These are phyloP conservation scores for Philereme transversata DNA, from an alignment of 2,888 invertebrate species.

Conservation along the genomic window DNA sequence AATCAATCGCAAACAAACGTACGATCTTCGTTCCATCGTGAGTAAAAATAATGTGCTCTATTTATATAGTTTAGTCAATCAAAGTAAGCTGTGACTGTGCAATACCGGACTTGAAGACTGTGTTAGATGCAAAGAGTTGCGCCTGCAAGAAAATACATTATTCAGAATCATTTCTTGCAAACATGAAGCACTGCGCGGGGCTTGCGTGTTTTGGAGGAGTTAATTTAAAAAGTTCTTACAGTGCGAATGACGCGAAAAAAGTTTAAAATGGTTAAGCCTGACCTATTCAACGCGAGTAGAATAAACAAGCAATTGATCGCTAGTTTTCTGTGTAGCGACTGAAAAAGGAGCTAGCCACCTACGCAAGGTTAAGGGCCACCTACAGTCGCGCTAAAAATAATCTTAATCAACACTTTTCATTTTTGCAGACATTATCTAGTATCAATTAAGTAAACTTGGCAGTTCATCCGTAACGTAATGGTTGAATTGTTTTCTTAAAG, in stretches of 20 bases:
- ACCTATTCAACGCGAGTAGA: constrained; percentile 39
- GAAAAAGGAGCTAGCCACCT: neutral
- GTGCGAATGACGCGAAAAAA: constrained; percentile 41
- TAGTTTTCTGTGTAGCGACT: constrained; percentile 2
- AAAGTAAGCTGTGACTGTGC: too few relatives aligned
- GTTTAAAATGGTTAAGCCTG: constrained; percentile 43
- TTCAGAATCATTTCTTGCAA: constrained; percentile 72
- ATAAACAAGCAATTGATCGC: constrained; percentile 28
- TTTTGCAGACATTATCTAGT: constrained; percentile 11
- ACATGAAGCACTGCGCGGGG: constrained; percentile 61
- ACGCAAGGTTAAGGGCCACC: constrained; percentile 13
- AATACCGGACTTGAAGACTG: constrained; percentile 48
- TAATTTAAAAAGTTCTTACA: constrained; percentile 50
- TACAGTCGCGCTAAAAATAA: constrained; percentile 18
- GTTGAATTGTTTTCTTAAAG: constrained; percentile 63
- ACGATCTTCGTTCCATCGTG: too few relatives aligned
- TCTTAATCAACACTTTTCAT: constrained; percentile 8
- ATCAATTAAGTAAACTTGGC: constrained; percentile 59
- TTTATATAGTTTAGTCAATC: too few relatives aligned
- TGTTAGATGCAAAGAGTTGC: constrained; percentile 58
- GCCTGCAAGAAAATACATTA: constrained; percentile 60
- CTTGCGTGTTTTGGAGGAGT: constrained; percentile 69
- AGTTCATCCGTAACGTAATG: constrained; percentile 64
- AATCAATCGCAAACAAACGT: too few relatives aligned
- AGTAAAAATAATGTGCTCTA: too few relatives aligned